Percentiles rank a stretch among this genome's conserved stretches.
Conservation (phyloP, 2,797 vertebrate genomes). For the Mionectes olivaceus region DNA sequence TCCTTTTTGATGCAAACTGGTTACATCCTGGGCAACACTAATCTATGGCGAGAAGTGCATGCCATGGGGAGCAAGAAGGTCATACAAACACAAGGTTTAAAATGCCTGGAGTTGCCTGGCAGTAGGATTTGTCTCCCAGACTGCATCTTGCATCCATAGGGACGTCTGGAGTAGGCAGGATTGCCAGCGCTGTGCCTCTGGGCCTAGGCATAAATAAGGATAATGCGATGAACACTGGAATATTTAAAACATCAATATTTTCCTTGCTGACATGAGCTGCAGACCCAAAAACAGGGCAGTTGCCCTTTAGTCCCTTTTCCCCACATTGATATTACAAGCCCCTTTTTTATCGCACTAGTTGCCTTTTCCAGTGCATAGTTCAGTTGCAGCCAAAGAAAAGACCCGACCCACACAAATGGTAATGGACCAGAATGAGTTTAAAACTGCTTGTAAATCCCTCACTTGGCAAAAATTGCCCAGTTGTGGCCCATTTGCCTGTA, state of each 20-base stretch:
- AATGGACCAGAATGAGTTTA: neutral
- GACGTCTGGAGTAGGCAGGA: conserved; percentile 25
- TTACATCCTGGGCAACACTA: neutral
- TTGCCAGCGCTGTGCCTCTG: neutral
- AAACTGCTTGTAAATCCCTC: neutral
- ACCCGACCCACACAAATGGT: neutral
- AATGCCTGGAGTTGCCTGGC: neutral
- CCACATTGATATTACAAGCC: neutral
- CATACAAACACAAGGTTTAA: neutral
- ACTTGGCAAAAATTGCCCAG: neutral
- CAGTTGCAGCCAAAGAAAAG: neutral
- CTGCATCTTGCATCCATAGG: conserved; percentile 17
- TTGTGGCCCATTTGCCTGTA: neutral
- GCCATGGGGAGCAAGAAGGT: neutral
- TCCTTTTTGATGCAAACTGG: neutral
- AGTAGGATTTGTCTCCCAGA: neutral
- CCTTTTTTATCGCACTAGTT: neutral
- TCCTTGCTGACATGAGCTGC: neutral
- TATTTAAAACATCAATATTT: neutral
- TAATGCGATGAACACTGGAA: neutral
- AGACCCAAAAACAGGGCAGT: neutral
- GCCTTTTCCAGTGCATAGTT: neutral
- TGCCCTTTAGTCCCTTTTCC: neutral
- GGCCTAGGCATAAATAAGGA: neutral
- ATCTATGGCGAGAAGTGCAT: neutral